A percentile compares a stretch with the other conserved stretches of the same genome.
Evolutionary conservation across 2,797 vertebrate genomes (phyloP).

Genomic region (Neosalanx taihuensis): DNA sequence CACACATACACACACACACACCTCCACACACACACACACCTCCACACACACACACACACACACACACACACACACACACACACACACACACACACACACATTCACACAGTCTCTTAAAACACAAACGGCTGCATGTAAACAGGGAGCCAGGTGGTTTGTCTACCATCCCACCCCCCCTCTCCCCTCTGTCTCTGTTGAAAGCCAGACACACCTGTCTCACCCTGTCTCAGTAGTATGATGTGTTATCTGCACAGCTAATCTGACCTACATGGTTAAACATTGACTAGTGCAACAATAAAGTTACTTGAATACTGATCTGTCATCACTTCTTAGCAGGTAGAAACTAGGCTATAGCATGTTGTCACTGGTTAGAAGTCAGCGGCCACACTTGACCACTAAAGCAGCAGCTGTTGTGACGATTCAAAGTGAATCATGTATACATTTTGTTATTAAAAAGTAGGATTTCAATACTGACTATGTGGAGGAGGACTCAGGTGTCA

Average conservation of each 20-base stretch:
- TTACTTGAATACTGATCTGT: not conserved
- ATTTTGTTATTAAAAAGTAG: too few relatives aligned
- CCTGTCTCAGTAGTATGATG: not conserved
- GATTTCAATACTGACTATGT: too few relatives aligned
- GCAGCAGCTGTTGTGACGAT: too few relatives aligned
- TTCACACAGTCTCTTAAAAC: not conserved
- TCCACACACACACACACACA: constrained; percentile 6
- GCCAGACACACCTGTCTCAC: not conserved
- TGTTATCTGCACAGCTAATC: not conserved
- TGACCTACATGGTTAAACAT: not conserved
- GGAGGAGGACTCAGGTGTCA: too few relatives aligned
- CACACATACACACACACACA: constrained; percentile 1
- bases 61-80: constrained; percentile 4
- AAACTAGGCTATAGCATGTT: too few relatives aligned
- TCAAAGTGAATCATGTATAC: too few relatives aligned
- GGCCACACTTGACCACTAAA: too few relatives aligned
- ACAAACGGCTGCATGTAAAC: not conserved
- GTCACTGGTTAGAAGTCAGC: too few relatives aligned
- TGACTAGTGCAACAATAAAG: not conserved
- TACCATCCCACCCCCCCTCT: not conserved
- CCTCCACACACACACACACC: constrained; percentile 5
- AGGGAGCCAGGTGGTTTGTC: constrained; percentile 1
- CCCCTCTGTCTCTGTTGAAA: not conserved
- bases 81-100: not conserved
- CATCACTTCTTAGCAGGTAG: too few relatives aligned